These are phyloP conservation scores for Andricus curvator DNA, from an alignment of 2,888 invertebrate genomes.

Conservation along the genomic window DNA sequence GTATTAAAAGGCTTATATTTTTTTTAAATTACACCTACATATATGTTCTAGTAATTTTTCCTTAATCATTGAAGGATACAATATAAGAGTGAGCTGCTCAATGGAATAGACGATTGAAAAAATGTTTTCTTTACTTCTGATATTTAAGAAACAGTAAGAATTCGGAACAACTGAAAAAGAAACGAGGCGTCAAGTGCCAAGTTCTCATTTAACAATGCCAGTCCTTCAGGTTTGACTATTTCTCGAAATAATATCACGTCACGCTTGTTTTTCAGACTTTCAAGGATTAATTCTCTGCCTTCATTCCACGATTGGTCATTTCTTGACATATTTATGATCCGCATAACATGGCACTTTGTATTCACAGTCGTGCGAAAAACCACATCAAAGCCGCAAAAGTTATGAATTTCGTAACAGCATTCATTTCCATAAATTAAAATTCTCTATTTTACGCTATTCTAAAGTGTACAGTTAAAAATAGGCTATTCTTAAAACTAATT, in stretches of 20 bases:
- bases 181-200: not conserved
- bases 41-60: too few species aligned
- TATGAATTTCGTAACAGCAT: conserved; percentile 31
- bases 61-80: too few species aligned
- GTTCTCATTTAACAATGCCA: not conserved
- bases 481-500: not conserved
- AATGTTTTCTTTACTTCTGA: too few species aligned
- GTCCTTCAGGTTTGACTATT: conserved; percentile 1
- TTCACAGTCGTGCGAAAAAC: conserved; percentile 17
- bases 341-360: conserved; percentile 19
- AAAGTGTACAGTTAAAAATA: not conserved
- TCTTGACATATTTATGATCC: conserved; percentile 28
- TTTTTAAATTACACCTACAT: too few species aligned
- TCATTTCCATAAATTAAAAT: conserved; percentile 34
- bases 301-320: conserved; percentile 5
- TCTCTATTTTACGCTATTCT: not conserved
- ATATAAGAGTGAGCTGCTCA: too few species aligned
- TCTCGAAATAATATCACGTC: conserved; percentile 6
- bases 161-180: not conserved
- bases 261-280: conserved; percentile 13
- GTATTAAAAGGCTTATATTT: too few species aligned
- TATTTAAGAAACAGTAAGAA: not conserved
- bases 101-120: too few species aligned
- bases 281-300: conserved; percentile 9
- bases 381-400: conserved; percentile 10